Conservation (phyloP, 2,888 invertebrate genomes). For the Helleia helle region DNA sequence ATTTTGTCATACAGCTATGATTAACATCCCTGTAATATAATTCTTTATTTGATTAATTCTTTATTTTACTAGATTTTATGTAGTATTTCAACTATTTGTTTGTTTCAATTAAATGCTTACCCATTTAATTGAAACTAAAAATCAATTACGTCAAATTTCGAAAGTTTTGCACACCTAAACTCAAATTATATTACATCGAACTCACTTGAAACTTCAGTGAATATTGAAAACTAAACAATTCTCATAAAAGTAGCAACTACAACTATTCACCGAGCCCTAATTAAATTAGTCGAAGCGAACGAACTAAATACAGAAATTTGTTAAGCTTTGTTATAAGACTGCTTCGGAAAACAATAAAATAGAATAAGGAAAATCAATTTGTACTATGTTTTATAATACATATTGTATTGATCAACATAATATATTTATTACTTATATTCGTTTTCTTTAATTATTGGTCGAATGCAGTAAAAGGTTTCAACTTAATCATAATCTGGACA, state of each 20-base stretch:
- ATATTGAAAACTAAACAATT: conserved; percentile 19
- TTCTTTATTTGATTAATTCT: too few relatives aligned
- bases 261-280: conserved; percentile 14
- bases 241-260: conserved; percentile 13
- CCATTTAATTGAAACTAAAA: neutral
- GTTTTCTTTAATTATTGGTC: too few relatives aligned
- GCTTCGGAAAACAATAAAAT: conserved; percentile 5
- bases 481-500: too few relatives aligned
- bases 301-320: conserved; percentile 5
- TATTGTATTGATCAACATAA: too few relatives aligned
- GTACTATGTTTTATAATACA: too few relatives aligned
- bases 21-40: too few relatives aligned
- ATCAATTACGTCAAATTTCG: neutral
- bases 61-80: too few relatives aligned
- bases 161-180: neutral
- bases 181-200: conserved; percentile 3
- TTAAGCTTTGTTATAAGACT: neutral
- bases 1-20: too few relatives aligned
- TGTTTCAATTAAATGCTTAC: neutral
- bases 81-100: too few relatives aligned
- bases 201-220: conserved; percentile 16
- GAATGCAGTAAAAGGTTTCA: too few relatives aligned
- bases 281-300: conserved; percentile 14
- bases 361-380: neutral
- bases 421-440: too few relatives aligned